Evolutionary conservation across 53 echinoderm and acorn worm genomes (phyloP), one percentile per base, ranked within the genome.

Genomic region (Luidia sarsii): DNA sequence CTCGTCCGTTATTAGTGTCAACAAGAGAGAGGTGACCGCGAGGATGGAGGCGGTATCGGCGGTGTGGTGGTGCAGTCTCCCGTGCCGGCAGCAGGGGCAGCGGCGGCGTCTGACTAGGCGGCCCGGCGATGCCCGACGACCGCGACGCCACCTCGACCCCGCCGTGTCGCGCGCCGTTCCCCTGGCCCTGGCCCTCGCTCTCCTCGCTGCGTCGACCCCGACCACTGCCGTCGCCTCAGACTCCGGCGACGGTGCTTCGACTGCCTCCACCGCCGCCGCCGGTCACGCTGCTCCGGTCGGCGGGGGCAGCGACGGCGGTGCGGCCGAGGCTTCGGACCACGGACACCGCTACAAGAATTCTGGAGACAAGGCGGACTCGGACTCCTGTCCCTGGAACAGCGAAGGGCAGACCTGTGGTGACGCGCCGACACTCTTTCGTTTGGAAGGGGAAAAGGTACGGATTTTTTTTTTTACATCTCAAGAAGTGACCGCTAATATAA

Each of bases 361-460:
- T 61, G 24, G 10, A 0, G 27, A 39, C 7, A 38, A 30, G 18
- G 41, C 22, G 25, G 57, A 20, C 21, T 35, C 33, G 21, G 37
- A 73, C 14, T 56, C 39, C 55, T 73, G 73, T 48, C 20, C 14
- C 46, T 30, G 19, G 24, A 29, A 27, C 35, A 31, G 16, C 20
- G 66, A 51, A 24, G 49, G 20, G 36, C 35, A 8, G 16, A 52
- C 50, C 66, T 23, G 25, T 29, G 27, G 31, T 20, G 48, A 62
- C 8, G 2, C 45, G 36, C 51, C 75, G 7, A 57, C 39, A 23
- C 41, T 85, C 20, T 48, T 64, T 33, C 73, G 85, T 2, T 39
- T 85, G 21, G 75, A 50, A 74, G 85, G 85, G 50, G 75, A 64
- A 64, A 38, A 75, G 85, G 85, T 85, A 85, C 18, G 45, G 23